Base-by-base conservation (phyloP, 1,140 invertebrate species). In the Callitettix versicolor region DNA sequence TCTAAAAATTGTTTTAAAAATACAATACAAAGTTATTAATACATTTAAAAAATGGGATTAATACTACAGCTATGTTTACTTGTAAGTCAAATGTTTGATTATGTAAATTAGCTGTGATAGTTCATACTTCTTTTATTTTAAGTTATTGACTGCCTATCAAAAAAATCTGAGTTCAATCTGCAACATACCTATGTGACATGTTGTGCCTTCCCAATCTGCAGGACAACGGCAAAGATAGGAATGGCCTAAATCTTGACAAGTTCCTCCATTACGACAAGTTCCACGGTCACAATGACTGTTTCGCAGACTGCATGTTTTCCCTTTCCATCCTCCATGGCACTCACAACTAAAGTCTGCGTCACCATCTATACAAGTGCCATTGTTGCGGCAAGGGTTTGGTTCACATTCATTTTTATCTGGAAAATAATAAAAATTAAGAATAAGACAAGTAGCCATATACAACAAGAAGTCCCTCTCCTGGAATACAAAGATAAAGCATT, bases 381-480 rank as follows among this genome's bases (percentile, higher is more conserved):
- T 86, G 65, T 88, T 86, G 56, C 77, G 77, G 63, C 88, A 91
- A 22, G 86, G 84, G 63, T 77, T 76, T 40, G 76, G 76, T 49
- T 71, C 72, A 67, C 89, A 92, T 64, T 93, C 90, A 67, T 94
- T 80, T 17, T 89, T 82, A 67, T 92, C 86, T 84, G 70, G 26
- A 73, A 69, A 59, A 18, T n/a, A 57, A 55, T 41, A 2, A 51
- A n/a, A 7, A 9, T 5, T 18, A 15, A 54, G 26, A 21, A 52
- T 18, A n/a, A n/a, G n/a, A n/a, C n/a, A n/a, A n/a, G n/a, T n/a
- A n/a, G n/a, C n/a, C n/a, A n/a, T n/a, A n/a, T n/a, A n/a, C n/a
- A n/a, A n/a, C n/a, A n/a, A n/a, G n/a, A n/a, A n/a, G n/a, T n/a
- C n/a, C n/a, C n/a, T n/a, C n/a, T n/a, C n/a, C n/a, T n/a, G n/a